Percentiles rank a stretch among this genome's conserved stretches.
phyloP scores from a whole-genome alignment of 2,113 vertebrate species.

The Camarhynchus parvulus region DNA sequence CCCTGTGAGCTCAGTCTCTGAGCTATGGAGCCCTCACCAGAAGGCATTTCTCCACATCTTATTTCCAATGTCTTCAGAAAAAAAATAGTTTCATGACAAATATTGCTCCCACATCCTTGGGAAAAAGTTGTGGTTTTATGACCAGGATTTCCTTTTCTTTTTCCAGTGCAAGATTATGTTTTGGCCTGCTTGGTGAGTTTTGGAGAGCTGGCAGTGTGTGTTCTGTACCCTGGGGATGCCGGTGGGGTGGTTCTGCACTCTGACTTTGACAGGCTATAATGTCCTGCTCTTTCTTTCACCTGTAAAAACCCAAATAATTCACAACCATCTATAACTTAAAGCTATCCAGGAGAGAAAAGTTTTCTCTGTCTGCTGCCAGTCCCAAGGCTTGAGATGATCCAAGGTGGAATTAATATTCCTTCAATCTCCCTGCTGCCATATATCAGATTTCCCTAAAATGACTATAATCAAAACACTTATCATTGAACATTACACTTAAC shows the following conservation, averaged over 20 bases:
- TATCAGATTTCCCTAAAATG: neutral
- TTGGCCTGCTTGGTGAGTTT: neutral
- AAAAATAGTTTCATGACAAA: neutral
- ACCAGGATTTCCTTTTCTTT: neutral
- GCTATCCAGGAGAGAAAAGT: neutral
- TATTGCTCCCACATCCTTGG: neutral
- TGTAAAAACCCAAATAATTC: neutral
- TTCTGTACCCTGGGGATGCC: accelerated
- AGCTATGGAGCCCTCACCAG: neutral
- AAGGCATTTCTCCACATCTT: neutral
- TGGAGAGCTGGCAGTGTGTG: neutral
- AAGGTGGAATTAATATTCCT: constrained; percentile 6
- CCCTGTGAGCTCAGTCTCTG: neutral
- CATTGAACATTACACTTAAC: neutral
- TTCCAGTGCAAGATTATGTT: neutral
- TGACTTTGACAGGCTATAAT: neutral
- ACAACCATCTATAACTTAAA: neutral
- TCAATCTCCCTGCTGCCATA: accelerated
- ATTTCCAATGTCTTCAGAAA: neutral
- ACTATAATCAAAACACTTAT: constrained; percentile 1
- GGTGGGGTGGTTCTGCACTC: neutral
- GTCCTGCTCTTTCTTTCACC: neutral
- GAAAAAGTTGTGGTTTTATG: accelerated
- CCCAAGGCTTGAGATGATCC: neutral
- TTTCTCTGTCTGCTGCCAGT: neutral